A percentile compares a stretch with the other conserved stretches of the same genome.
Conservation (phyloP, 2,113 vertebrate species). For the Poecile atricapillus region DNA sequence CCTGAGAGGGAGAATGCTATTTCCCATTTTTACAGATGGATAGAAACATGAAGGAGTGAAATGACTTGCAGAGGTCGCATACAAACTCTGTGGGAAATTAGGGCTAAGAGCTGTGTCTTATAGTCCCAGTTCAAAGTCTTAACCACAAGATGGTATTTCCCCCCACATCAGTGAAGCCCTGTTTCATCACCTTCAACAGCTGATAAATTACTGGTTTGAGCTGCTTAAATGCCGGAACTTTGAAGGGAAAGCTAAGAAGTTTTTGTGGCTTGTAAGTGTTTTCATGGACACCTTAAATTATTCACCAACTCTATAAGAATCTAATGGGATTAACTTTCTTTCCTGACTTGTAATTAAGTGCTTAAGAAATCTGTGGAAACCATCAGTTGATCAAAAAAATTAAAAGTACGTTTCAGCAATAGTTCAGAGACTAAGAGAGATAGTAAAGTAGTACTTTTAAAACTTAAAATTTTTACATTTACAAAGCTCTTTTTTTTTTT, state of each 20-base stretch:
- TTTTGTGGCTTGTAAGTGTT: background rate
- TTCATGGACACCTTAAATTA: background rate
- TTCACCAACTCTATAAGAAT: background rate
- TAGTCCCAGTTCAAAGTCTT: background rate
- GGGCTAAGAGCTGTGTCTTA: background rate
- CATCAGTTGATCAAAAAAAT: background rate
- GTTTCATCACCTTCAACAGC: constrained; percentile 11
- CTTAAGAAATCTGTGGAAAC: background rate
- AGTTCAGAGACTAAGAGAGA: background rate
- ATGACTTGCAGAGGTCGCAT: background rate
- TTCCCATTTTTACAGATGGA: background rate
- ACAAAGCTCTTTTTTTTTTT: background rate
- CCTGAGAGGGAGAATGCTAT: background rate
- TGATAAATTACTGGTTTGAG: background rate
- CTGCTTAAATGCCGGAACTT: background rate
- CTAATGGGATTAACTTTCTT: background rate
- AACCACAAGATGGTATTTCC: background rate
- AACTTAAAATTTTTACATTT: background rate
- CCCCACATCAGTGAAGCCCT: background rate
- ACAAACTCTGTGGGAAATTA: background rate
- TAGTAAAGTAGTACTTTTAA: background rate
- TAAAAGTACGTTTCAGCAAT: background rate
- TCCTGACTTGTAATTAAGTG: background rate
- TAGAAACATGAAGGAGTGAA: background rate
- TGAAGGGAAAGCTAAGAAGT: background rate